A percentile compares a stretch with the other conserved stretches of the same genome.
phyloP scores from a whole-genome alignment of 1,140 invertebrate genomes.

The Anastatus disparis region DNA sequence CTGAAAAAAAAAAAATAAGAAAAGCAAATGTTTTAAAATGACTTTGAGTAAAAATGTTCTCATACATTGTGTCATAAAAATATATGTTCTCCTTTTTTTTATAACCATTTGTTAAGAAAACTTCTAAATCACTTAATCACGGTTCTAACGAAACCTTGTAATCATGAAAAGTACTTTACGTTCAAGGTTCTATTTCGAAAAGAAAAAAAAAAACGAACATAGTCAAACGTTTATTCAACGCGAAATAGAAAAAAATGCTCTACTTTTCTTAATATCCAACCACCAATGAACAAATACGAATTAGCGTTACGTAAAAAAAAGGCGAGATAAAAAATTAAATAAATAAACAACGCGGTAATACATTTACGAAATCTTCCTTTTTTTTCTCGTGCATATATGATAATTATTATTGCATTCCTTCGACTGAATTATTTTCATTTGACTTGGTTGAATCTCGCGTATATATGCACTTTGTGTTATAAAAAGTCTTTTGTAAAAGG shows the following conservation, averaged over 20 bases:
- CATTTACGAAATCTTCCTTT: neutral
- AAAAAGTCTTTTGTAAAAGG: slow-evolving; percentile 31
- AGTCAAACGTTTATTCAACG: too few species aligned
- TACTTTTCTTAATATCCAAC: neutral
- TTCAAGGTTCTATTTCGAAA: too few species aligned
- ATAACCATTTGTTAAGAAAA: too few species aligned
- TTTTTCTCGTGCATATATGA: neutral
- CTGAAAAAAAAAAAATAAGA: too few species aligned
- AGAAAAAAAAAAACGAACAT: too few species aligned
- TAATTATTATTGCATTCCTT: slow-evolving; percentile 29
- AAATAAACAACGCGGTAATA: neutral
- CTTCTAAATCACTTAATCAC: too few species aligned
- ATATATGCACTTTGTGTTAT: slow-evolving; percentile 42
- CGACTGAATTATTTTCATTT: slow-evolving; percentile 21
- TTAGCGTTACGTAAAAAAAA: neutral
- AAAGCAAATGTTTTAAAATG: too few species aligned
- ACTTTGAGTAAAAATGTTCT: too few species aligned
- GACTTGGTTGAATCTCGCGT: slow-evolving; percentile 10
- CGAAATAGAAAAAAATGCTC: neutral
- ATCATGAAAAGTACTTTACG: too few species aligned
- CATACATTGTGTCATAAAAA: too few species aligned
- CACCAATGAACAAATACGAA: neutral
- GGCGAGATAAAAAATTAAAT: neutral
- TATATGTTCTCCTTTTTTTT: too few species aligned
- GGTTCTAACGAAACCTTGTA: too few species aligned